Percentiles rank a stretch among this genome's conserved stretches.
phyloP scores from a whole-genome alignment of 2,888 invertebrate genomes.

The Heliconius hortense region DNA sequence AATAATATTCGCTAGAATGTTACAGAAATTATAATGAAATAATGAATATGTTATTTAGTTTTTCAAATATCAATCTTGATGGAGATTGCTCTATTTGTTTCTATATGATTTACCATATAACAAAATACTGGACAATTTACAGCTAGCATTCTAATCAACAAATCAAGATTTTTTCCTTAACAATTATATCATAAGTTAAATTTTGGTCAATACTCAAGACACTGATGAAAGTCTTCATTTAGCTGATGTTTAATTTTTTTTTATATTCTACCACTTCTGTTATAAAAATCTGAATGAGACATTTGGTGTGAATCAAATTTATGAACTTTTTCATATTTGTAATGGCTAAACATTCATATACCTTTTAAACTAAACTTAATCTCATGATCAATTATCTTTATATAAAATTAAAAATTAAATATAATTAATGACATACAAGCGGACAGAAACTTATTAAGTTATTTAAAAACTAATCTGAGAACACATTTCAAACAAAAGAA shows the following conservation, averaged over 20 bases:
- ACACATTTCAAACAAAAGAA: neutral
- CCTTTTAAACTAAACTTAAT: neutral
- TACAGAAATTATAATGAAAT: neutral
- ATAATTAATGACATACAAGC: neutral
- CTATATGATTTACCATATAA: slow-evolving; percentile 19
- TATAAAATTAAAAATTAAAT: neutral
- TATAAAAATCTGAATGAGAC: neutral
- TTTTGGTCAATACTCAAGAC: slow-evolving; percentile 24
- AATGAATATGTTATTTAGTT: neutral
- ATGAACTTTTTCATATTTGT: neutral
- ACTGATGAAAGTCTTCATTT: slow-evolving; percentile 18
- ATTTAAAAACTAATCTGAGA: neutral
- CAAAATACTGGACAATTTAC: slow-evolving; percentile 38
- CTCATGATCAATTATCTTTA: neutral
- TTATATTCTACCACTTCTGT: neutral
- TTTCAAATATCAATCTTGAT: neutral
- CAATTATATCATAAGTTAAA: slow-evolving; percentile 30
- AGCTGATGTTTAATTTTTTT: neutral
- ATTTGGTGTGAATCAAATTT: neutral
- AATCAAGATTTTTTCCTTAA: slow-evolving; percentile 21
- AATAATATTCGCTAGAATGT: neutral
- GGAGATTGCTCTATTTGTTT: slow-evolving; percentile 1
- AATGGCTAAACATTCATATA: neutral
- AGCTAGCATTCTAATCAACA: slow-evolving; percentile 46
- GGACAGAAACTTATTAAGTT: neutral